Base-by-base conservation (phyloP, 2,888 invertebrate species). In the Xylota sylvarum region DNA sequence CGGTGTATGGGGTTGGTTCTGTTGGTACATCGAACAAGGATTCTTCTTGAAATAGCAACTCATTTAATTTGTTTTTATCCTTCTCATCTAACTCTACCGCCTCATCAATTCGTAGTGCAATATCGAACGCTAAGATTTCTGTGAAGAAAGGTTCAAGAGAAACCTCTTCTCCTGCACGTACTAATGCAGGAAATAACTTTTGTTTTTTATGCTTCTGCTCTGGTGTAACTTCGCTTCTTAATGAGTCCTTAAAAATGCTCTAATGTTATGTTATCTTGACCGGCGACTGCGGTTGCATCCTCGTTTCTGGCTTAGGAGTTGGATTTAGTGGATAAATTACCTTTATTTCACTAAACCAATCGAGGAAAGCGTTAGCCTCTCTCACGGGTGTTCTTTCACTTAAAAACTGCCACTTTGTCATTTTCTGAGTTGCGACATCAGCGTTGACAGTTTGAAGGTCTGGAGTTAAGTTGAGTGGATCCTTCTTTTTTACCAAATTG, bases 1-100 rank as follows among this genome's bases (percentile, higher is more conserved):
- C 5, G 5, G 65, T 48, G 14, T 5, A 50, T 35, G 65, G 65
- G 2, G 48, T 65, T 9, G 65, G 50, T 10, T 65, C 35, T 3
- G 50, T 32, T 19, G 50, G 9, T 0, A 0, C 46, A 7, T 46
- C 62, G 14, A 62, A 62, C 14, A 46, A 5, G 14, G 0, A 10
- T 5, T 23, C 6, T 46, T 62, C 46, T 3, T 27, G 1, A 2
- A 3, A 1, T 2, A 55, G 30, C 6, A 30, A 5, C n/a, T 30
- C 10, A n/a, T 60, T 37, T 14, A 60, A 43, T 1, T 12, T 12
- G n/a, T 43, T 1, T 27, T n/a, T 60, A 10, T 60, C 40, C 1
- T 2, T 10, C 6, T 37, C 7, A 23, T 23, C 23, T 37, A 60
- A 12, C 9, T 23, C 60, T 1, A 23, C n/a, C 23, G 17, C 40